These are phyloP conservation scores for Typhlichthys eigenmanni DNA, from an alignment of 2,797 vertebrate genomes.

Conservation along the genomic window DNA sequence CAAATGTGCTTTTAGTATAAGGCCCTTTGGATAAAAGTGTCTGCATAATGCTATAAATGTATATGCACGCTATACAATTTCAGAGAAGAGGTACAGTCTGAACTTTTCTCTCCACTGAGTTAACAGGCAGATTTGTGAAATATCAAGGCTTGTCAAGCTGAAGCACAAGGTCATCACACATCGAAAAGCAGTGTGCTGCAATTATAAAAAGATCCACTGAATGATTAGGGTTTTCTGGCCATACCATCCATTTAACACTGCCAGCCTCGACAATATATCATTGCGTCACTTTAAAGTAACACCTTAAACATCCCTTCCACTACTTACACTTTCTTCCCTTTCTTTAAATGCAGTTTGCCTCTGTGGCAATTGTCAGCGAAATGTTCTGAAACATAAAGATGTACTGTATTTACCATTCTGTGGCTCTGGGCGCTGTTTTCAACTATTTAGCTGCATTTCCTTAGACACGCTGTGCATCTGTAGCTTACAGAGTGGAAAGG, in stretches of 20 bases:
- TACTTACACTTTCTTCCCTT: too few relatives aligned
- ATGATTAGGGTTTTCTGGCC: background rate
- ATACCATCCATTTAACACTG: background rate
- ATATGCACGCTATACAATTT: too few relatives aligned
- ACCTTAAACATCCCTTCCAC: too few relatives aligned
- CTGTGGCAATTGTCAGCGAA: background rate
- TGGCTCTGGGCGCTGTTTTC: slow-evolving; percentile 17
- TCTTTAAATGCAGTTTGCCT: too few relatives aligned
- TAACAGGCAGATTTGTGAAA: background rate
- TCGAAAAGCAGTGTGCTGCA: background rate
- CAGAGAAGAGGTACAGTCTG: too few relatives aligned
- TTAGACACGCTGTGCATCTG: slow-evolving; percentile 50
- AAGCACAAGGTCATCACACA: slow-evolving; percentile 5
- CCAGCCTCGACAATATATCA: slow-evolving; percentile 1
- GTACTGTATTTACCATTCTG: slow-evolving; percentile 9
- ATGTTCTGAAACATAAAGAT: slow-evolving; percentile 4
- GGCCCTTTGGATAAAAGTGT: too few relatives aligned
- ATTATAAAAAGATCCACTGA: background rate
- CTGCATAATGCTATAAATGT: too few relatives aligned
- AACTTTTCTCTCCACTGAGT: too few relatives aligned
- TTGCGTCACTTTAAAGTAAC: too few relatives aligned
- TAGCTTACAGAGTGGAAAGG: slow-evolving; percentile 54
- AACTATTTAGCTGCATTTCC: slow-evolving; percentile 68
- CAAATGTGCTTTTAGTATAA: too few relatives aligned
- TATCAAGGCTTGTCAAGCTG: slow-evolving; percentile 8